Evolutionary conservation across 2,797 vertebrate genomes (phyloP), one percentile per base, ranked within the genome.

Genomic region (Semotilus atromaculatus): DNA sequence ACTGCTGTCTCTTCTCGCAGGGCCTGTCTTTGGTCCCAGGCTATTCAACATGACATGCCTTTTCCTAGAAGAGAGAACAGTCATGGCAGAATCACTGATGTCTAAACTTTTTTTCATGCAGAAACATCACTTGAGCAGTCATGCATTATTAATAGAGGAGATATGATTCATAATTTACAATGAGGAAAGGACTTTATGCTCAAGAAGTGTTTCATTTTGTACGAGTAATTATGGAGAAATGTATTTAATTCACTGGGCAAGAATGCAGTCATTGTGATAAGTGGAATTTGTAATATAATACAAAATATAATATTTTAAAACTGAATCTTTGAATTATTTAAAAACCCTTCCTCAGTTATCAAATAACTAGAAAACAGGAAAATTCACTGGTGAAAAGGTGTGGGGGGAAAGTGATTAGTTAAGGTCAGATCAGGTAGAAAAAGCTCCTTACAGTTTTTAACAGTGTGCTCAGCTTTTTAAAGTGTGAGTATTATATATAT

Each of bases 1-100:
- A 62, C 85, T 74, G 48, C 48, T 16, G 48, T 77, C 82, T 76
- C 81, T 31, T 75, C 58, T 83, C 14, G 19, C 51, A 86, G 85
- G 81, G 73, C 68, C 73, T 40, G 10, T 19, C 71, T 83, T 55
- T 67, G 60, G 62, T 80, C 72, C 70, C 58, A 31, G 60, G 29
- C 71, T 83, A 79, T 83, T 82, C 58, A 83, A 53, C 60, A 48
- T 76, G 76, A 80, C 43, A 55, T 60, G 51, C 64, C 21, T 64
- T 70, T 58, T 73, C 38, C n/a, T 58, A 48, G 1, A 84, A 23
- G 19, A 71, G 19, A 83, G n/a, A 14, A 23, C 38, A 58, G 43
- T 73, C 60, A 67, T 45, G 48, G 53, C 36, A 70, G 13, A 51
- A 40, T 55, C 55, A 78, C 29, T 62, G 36, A 72, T 36, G 62